Evolutionary conservation across 1,140 invertebrate genomes (phyloP).

Genomic region (Drosophila neocordata): DNA sequence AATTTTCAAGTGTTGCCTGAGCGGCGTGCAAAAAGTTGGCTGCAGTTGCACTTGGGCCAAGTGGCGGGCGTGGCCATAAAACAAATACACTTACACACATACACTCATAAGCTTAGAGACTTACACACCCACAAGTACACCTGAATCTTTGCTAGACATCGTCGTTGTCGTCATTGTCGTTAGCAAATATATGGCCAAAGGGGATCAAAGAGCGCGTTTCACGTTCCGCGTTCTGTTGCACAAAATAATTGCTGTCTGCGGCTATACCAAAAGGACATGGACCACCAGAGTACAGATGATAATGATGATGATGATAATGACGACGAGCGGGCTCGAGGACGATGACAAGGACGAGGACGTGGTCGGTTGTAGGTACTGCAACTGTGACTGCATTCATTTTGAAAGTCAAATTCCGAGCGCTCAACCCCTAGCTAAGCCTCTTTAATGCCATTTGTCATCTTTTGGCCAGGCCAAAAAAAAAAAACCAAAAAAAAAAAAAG

Average conservation of each 20-base stretch:
- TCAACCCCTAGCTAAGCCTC: conserved; percentile 65
- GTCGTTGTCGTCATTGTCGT: conserved; percentile 62
- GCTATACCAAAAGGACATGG: conserved; percentile 14
- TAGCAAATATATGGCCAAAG: conserved; percentile 75
- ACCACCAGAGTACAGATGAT: conserved; percentile 17
- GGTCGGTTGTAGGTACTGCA: not conserved
- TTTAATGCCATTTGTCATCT: conserved; percentile 79
- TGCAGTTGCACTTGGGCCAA: conserved; percentile 76
- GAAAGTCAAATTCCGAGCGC: conserved; percentile 60
- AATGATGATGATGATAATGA: conserved; percentile 14
- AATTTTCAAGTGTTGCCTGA: conserved; percentile 68
- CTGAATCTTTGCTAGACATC: conserved; percentile 62
- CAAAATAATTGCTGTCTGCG: conserved; percentile 59
- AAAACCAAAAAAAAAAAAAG: not conserved
- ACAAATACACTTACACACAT: conserved; percentile 54
- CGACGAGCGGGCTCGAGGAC: conserved; percentile 14
- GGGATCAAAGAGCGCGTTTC: conserved; percentile 68
- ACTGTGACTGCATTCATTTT: conserved; percentile 30
- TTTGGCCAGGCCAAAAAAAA: conserved; percentile 43
- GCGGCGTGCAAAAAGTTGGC: conserved; percentile 70
- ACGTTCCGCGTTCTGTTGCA: conserved; percentile 49
- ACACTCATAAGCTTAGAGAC: conserved; percentile 28
- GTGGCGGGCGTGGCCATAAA: conserved; percentile 72
- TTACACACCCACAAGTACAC: conserved; percentile 20
- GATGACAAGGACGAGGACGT: conserved; percentile 31